Evolutionary conservation across 2,888 invertebrate species (phyloP).

Genomic region (Parnassius smintheus): DNA sequence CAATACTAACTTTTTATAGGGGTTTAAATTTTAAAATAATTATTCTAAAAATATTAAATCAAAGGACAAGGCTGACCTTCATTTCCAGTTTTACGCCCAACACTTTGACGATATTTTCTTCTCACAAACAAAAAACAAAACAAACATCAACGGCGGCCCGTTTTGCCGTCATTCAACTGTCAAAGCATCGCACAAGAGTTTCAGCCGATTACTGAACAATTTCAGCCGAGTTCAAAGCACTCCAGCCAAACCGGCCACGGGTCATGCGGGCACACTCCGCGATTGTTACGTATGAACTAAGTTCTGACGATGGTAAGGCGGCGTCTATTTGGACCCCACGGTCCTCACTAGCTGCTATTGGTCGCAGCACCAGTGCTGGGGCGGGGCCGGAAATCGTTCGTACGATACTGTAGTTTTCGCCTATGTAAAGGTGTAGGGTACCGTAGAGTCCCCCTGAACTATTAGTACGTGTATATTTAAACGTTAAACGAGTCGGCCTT

Average conservation of each 20-base stretch:
- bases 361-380: conserved; percentile 36
- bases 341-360: conserved; percentile 41
- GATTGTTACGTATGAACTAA: conserved; percentile 52
- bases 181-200: conserved; percentile 39
- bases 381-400: conserved; percentile 35
- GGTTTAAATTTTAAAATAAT: too few species aligned
- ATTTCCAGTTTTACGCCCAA: conserved; percentile 67
- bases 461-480: conserved; percentile 44
- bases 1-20: too few species aligned
- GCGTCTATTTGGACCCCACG: conserved; percentile 37
- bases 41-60: neutral
- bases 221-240: conserved; percentile 11
- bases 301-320: conserved; percentile 43
- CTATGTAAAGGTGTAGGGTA: conserved; percentile 43
- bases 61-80: conserved; percentile 54
- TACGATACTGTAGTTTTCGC: conserved; percentile 32
- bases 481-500: conserved; percentile 33
- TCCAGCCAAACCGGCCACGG: conserved; percentile 16
- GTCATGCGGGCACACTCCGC: conserved; percentile 49
- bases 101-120: conserved; percentile 53
- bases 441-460: conserved; percentile 46
- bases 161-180: conserved; percentile 41
- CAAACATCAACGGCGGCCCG: conserved; percentile 37
- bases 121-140: conserved; percentile 53
- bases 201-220: conserved; percentile 27